Base-by-base conservation (phyloP, 1,140 invertebrate species). In the Bombus balteatus region DNA sequence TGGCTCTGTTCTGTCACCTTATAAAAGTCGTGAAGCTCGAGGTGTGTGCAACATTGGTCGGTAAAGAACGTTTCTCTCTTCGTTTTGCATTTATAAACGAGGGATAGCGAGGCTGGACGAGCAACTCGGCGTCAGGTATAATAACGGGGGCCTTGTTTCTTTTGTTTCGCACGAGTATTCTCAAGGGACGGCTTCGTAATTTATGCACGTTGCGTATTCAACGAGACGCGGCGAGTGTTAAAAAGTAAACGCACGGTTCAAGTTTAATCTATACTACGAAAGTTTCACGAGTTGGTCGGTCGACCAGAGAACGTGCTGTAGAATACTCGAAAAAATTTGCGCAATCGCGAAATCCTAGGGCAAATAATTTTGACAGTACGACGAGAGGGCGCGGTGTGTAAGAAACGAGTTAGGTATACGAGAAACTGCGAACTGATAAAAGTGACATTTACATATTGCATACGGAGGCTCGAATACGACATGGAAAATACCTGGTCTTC, bases 141-240 rank as follows among this genome's bases (percentile, higher is more conserved):
- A 76, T 88, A 86, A 88, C 43, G 74, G 78, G 22, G 34, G 41
- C 53, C 84, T 75, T 62, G 41, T 81, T 76, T 76, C 83, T 66
- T 90, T n/a, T 90, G 89, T 90, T 89, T 1, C 75, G 89, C 82
- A 88, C 85, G 47, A 90, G 88, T 87, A 85, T 81, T 39, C 78
- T 32, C 57, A 1, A 25, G 43, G 59, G 70, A 47, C 41, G 15
- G n/a, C 34, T 34, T 70, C 65, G 65, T 79, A 79, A 84, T 83
- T 75, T 70, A 34, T 79, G 76, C 39, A 43, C 66, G 75, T 47
- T 37, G 25, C 66, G 22, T 43, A 53, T 59, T 43, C 73, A 68
- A 8, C 43, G n/a, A 13, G 41, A 18, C 12, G 25, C 34, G 82
- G 74, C 76, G 65, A 83, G 82, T 77, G 53, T 32, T 68, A 53